Evolutionary conservation across 1,140 invertebrate species (phyloP), one percentile per base, ranked within the genome.

Genomic region (Pteromalus puparum): DNA sequence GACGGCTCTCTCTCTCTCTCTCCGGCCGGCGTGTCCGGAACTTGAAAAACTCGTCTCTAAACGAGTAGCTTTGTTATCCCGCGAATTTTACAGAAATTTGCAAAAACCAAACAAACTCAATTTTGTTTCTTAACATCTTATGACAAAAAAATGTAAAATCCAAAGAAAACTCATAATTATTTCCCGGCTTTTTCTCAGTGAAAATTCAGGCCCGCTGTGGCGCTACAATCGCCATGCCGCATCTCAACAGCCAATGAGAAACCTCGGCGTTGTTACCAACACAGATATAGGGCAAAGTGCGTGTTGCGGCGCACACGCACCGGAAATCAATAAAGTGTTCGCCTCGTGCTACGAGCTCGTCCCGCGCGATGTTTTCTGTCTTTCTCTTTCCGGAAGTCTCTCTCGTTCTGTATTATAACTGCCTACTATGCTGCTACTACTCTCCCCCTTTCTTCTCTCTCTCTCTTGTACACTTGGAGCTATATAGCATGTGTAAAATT

Each of bases 281-380:
- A 10, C 48, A 48, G 46, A 48, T 1, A 13, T 5, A 5, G 30
- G 30, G 30, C 30, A 34, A 34, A 34, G 42, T 38, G 46, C 61
- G 15, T 15, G 26, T 46, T 34, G 42, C 34, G 24, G 24, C 24
- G 7, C 21, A 26, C n/a, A 26, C 26, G 42, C 65, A 65, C 81
- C 81, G 81, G 81, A 82, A 82, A 82, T 82, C 81, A 82, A 82
- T 82, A 82, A 28, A 68, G 48, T 42, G 38, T 75, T 1, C 15
- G 72, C 72, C n/a, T 65, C 70, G 13, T 53, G 34, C 15, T 53
- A 53, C n/a, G 3, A 26, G 2, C 2, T 72, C 12, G 12, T 72
- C 67, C 24, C 24, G 26, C 68, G 24, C 65, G 13, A 12, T 13
- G 9, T 75, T 24, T 2, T 1, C 46, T 38, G 6, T 75, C 73